Base-by-base conservation (phyloP, 1,140 invertebrate species). In the Eriosoma lanigerum region DNA sequence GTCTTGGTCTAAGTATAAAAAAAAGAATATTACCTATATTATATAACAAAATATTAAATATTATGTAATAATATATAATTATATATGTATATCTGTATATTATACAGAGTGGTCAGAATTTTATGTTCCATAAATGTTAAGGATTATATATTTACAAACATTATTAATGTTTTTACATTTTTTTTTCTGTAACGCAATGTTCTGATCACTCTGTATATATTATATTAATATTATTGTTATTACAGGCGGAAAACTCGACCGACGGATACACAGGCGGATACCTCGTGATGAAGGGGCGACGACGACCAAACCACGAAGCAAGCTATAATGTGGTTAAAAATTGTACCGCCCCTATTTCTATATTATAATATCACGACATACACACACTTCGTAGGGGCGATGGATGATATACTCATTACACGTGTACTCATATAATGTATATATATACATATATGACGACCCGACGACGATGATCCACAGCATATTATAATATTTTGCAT, bases 301-400 rank as follows among this genome's bases (percentile, higher is more conserved):
- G 64, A 24, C 21, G 64, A 21, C n/a, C 21, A 24, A 68, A 68
- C 38, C 64, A 68, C 64, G 64, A 68, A 26, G 26, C 38, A 19
- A 68, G 38, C n/a, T 21, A 8, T 70, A 70, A 70, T 26, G 48
- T 50, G 46, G 46, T 70, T 70, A 70, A 70, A 70, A 70, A 70
- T 50, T 15, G 66, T 70, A 50, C 66, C 64, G 44, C 44, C 64
- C 64, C 66, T 70, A 50, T 70, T 50, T 50, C 24, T 38, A 50
- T 29, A 50, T 38, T 38, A 3, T 26, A 29, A 50, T 29, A 44
- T 8, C 21, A 50, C 26, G 1, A 29, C 44, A 26, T 21, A 26
- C 44, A 21, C 21, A 60, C 56, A 60, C 24, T 12, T 17, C 4
- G 3, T 29, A 29, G 12, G 56, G 56, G 24, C 12, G 26, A 24